Evolutionary conservation across 2,797 vertebrate genomes (phyloP).

Genomic region (Melanotaenia nigrans): DNA sequence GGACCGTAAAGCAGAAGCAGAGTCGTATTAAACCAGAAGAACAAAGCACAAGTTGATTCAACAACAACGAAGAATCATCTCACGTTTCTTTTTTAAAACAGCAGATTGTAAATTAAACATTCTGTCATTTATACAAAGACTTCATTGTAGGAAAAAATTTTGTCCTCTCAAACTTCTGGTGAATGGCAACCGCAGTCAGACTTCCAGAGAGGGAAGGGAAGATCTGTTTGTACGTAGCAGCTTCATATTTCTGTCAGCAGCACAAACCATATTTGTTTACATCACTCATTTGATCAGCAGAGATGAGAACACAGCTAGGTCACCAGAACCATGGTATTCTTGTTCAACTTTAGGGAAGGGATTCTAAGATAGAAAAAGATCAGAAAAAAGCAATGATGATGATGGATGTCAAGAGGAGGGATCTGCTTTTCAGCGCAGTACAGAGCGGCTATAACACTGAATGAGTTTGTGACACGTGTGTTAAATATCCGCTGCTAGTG

Average conservation of each 20-base stretch:
- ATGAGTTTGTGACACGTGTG: no score
- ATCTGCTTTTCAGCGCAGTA: no score
- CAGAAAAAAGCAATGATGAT: no score
- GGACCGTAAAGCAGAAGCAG: neutral
- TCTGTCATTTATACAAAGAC: no score
- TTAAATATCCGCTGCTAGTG: no score
- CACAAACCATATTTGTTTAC: conserved; percentile 24
- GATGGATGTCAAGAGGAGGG: no score
- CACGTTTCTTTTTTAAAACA: no score
- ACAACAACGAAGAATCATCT: neutral
- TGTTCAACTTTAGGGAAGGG: neutral
- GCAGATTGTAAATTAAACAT: no score
- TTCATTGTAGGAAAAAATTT: neutral
- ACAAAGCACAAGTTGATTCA: neutral
- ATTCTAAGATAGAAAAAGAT: neutral
- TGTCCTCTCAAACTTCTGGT: neutral
- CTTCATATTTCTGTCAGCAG: conserved; percentile 52
- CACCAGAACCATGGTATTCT: conserved; percentile 20
- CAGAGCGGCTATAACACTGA: no score
- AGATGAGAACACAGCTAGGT: conserved; percentile 21
- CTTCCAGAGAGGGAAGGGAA: conserved; percentile 14
- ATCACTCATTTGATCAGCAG: conserved; percentile 48
- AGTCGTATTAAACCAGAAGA: neutral
- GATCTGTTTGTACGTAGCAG: conserved; percentile 27
- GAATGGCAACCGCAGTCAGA: conserved; percentile 24